Evolutionary conservation across 2,113 vertebrate genomes (phyloP).

Genomic region (Fregetta grallaria): DNA sequence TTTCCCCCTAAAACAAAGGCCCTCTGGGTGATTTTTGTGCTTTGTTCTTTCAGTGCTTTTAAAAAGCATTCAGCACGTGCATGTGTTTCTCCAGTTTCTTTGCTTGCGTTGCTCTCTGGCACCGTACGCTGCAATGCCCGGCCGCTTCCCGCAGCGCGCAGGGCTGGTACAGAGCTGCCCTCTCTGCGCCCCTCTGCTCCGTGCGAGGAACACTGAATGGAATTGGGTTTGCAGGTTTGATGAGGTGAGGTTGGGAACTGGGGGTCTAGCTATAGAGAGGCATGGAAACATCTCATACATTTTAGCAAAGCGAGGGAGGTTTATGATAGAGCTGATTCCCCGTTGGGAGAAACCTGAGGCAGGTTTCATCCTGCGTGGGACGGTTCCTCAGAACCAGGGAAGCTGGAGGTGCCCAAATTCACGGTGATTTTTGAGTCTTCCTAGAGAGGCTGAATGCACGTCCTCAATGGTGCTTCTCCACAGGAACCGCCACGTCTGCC

Average conservation of each 20-base stretch:
- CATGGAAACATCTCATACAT: rapidly evolving
- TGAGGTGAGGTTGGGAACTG: background rate
- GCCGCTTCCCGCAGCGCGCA: background rate
- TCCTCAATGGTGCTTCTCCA: background rate
- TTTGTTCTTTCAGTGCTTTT: background rate
- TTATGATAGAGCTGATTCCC: background rate
- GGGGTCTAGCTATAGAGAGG: background rate
- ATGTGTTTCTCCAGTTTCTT: background rate
- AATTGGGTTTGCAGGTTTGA: background rate
- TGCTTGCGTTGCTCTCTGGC: background rate
- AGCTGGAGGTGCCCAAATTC: background rate
- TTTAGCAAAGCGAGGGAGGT: background rate
- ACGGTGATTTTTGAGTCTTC: background rate
- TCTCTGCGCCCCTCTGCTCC: background rate
- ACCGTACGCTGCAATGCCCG: rapidly evolving
- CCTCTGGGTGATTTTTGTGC: background rate
- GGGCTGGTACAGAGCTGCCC: background rate
- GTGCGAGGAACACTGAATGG: rapidly evolving
- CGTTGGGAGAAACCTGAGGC: background rate
- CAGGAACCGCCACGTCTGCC: background rate
- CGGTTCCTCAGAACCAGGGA: background rate
- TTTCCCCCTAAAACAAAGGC: background rate
- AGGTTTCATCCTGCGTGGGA: background rate
- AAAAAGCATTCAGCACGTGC: background rate
- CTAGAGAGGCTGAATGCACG: rapidly evolving